Conservation (phyloP, 2,113 vertebrate species). For the Acanthochromis polyacanthus region DNA sequence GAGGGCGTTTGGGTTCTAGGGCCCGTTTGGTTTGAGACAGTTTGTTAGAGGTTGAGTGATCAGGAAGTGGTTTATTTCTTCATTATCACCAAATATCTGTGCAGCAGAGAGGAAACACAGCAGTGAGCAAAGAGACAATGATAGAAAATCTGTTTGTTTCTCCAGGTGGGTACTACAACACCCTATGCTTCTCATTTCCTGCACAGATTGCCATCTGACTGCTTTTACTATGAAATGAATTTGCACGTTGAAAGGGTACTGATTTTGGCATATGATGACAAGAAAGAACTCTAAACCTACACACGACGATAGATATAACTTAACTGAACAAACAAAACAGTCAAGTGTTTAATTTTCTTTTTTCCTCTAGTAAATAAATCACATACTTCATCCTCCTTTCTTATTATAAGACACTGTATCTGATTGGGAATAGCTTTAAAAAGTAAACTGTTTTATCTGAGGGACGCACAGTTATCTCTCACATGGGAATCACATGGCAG, state of each 20-base stretch:
- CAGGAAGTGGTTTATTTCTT: conserved; percentile 72
- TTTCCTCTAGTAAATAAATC: too few species aligned
- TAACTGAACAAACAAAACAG: too few species aligned
- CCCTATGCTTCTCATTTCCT: too few species aligned
- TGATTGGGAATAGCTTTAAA: not conserved
- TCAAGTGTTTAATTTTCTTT: too few species aligned
- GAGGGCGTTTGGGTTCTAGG: conserved; percentile 12
- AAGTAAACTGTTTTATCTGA: not conserved
- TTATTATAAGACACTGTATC: too few species aligned
- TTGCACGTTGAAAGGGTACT: too few species aligned
- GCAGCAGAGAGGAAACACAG: conserved; percentile 26
- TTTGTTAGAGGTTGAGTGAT: conserved; percentile 29
- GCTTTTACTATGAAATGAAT: not conserved
- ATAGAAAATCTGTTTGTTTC: too few species aligned
- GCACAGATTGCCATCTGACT: not conserved
- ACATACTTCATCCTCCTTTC: too few species aligned
- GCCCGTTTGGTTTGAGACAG: conserved; percentile 16
- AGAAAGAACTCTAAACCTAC: not conserved
- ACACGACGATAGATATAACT: not conserved
- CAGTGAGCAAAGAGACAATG: not conserved
- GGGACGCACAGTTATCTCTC: conserved; percentile 19
- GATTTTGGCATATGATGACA: not conserved
- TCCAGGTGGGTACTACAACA: too few species aligned
- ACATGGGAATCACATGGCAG: conserved; percentile 60
- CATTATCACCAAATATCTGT: conserved; percentile 80